Evolutionary conservation across 2,797 vertebrate genomes (phyloP).

Genomic region (Tragopan temminckii): DNA sequence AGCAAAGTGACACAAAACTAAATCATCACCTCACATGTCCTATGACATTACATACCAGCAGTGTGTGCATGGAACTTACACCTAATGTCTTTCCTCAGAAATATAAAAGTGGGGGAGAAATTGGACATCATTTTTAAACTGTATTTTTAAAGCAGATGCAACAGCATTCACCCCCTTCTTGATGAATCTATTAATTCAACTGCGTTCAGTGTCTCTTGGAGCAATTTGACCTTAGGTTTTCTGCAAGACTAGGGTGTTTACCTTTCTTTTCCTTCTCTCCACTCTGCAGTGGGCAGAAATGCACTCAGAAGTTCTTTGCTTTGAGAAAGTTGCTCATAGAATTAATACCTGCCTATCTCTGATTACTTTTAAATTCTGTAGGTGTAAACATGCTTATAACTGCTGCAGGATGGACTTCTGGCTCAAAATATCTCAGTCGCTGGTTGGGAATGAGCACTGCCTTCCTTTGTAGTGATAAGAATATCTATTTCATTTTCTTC

Average conservation of each 20-base stretch:
- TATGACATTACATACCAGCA: not conserved
- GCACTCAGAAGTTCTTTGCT: rapidly evolving
- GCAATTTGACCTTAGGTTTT: not conserved
- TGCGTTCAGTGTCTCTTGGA: not conserved
- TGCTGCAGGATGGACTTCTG: not conserved
- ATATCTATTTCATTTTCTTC: not conserved
- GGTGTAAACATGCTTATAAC: not conserved
- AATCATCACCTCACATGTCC: not conserved
- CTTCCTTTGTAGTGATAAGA: not conserved
- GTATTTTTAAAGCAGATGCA: not conserved
- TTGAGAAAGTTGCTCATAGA: not conserved
- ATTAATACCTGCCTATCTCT: not conserved
- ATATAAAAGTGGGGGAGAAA: not conserved
- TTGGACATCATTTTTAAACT: not conserved
- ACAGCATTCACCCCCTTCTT: not conserved
- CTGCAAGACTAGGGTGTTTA: not conserved
- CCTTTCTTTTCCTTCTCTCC: not conserved
- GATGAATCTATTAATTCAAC: not conserved
- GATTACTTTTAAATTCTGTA: not conserved
- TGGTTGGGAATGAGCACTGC: not conserved
- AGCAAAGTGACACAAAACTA: not conserved
- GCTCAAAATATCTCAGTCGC: not conserved
- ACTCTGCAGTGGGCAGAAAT: not conserved
- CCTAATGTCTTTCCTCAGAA: not conserved
- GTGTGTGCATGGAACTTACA: not conserved